These are phyloP conservation scores for Eulithis prunata DNA, from an alignment of 2,888 invertebrate genomes.

Conservation along the genomic window DNA sequence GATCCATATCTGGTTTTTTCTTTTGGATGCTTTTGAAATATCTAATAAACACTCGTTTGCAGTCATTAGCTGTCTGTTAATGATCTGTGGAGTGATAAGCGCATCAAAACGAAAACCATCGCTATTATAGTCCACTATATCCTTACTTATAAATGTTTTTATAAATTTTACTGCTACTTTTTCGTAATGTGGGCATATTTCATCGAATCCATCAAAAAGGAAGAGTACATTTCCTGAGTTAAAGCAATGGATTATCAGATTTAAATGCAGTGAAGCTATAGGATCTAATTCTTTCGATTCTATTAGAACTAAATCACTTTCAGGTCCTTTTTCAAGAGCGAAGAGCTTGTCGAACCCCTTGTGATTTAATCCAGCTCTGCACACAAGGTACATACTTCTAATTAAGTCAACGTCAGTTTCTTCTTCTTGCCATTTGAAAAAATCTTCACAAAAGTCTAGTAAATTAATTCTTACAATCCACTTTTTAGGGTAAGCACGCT, in stretches of 20 bases:
- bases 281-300: slow-evolving; percentile 4
- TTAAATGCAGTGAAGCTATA: slow-evolving; percentile 2
- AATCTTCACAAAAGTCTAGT: slow-evolving; percentile 12
- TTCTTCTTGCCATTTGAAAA: slow-evolving; percentile 12
- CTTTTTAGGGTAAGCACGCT: slow-evolving; percentile 5
- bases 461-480: slow-evolving; percentile 24
- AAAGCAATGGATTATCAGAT: background rate
- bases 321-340: background rate
- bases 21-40: background rate
- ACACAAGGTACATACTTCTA: slow-evolving; percentile 16
- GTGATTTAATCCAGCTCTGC: slow-evolving; percentile 5
- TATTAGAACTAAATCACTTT: background rate
- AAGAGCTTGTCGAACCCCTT: background rate
- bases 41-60: background rate
- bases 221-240: background rate
- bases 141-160: background rate
- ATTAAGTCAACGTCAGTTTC: slow-evolving; percentile 5
- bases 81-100: background rate
- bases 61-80: background rate
- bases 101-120: background rate
- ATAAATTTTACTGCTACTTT: background rate
- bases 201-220: slow-evolving; percentile 3
- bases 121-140: no score
- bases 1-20: background rate
- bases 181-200: slow-evolving; percentile 7